A percentile compares a stretch with the other conserved stretches of the same genome.
phyloP scores from a whole-genome alignment of 1,140 invertebrate species.

The Gonioctena quinquepunctata region DNA sequence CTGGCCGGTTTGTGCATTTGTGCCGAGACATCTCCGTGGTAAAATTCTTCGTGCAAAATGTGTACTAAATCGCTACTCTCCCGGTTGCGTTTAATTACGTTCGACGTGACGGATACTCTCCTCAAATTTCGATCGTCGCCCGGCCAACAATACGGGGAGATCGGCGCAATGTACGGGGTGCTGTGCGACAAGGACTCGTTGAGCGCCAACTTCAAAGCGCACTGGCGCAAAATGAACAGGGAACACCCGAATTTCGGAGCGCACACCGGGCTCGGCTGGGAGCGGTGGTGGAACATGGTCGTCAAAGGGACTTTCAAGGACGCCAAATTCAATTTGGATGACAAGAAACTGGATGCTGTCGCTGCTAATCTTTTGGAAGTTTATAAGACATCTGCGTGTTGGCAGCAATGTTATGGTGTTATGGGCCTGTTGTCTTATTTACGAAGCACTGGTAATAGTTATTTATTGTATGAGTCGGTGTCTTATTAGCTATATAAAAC shows the following conservation, averaged over 20 bases:
- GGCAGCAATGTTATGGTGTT: constrained; percentile 70
- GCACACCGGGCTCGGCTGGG: constrained; percentile 68
- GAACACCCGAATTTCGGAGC: constrained; percentile 82
- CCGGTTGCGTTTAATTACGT: constrained; percentile 72
- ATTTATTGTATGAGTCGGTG: too few relatives aligned
- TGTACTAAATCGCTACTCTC: constrained; percentile 31
- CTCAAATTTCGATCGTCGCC: constrained; percentile 70
- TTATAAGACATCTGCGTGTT: constrained; percentile 71
- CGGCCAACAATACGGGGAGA: constrained; percentile 73
- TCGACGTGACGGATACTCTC: constrained; percentile 86
- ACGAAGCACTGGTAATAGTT: constrained; percentile 47
- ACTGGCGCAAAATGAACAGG: constrained; percentile 64
- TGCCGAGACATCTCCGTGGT: too few relatives aligned
- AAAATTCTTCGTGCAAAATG: too few relatives aligned
- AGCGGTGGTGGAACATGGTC: constrained; percentile 80
- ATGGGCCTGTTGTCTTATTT: constrained; percentile 64
- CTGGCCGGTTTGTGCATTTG: too few relatives aligned
- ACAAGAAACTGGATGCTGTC: constrained; percentile 60
- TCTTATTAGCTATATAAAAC: too few relatives aligned
- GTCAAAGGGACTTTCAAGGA: constrained; percentile 68
- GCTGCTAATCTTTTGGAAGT: constrained; percentile 66
- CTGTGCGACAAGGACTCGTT: constrained; percentile 63
- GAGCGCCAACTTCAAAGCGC: constrained; percentile 65
- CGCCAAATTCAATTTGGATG: constrained; percentile 53
- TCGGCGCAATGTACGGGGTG: constrained; percentile 71